Evolutionary conservation across 35 echinoderm and acorn worm species (phyloP).

Genomic region (Strongylocentrotus purpuratus): DNA sequence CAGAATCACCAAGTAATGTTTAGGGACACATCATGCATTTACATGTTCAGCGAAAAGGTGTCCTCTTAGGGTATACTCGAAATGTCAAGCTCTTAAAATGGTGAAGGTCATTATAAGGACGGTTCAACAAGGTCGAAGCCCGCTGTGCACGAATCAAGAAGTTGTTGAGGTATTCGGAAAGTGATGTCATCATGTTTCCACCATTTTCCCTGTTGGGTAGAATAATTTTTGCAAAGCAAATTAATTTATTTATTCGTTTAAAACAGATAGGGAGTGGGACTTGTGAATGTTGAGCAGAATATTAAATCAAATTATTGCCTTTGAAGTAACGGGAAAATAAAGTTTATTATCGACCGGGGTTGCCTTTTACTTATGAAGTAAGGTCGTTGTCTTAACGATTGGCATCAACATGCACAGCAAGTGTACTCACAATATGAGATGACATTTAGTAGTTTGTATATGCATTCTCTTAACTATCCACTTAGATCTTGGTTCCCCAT

Average conservation of each 20-base stretch:
- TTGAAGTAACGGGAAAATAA: too few species aligned
- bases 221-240: not conserved
- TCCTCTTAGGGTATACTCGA: not conserved
- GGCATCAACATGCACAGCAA: too few species aligned
- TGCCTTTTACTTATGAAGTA: too few species aligned
- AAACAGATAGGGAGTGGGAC: too few species aligned
- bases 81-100: not conserved
- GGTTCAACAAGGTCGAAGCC: not conserved
- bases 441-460: too few species aligned
- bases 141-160: not conserved
- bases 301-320: too few species aligned
- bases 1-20: slow-evolving; percentile 2
- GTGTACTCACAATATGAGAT: too few species aligned
- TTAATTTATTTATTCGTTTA: not conserved
- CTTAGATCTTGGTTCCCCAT: too few species aligned
- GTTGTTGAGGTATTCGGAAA: not conserved
- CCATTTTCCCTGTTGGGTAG: not conserved
- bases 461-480: too few species aligned
- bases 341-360: too few species aligned
- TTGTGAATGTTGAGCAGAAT: too few species aligned
- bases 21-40: slow-evolving; percentile 1
- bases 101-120: not conserved
- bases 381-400: too few species aligned
- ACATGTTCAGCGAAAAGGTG: not conserved
- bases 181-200: not conserved